Conservation (phyloP, 1,140 invertebrate genomes). For the Neodiprion virginianus region DNA sequence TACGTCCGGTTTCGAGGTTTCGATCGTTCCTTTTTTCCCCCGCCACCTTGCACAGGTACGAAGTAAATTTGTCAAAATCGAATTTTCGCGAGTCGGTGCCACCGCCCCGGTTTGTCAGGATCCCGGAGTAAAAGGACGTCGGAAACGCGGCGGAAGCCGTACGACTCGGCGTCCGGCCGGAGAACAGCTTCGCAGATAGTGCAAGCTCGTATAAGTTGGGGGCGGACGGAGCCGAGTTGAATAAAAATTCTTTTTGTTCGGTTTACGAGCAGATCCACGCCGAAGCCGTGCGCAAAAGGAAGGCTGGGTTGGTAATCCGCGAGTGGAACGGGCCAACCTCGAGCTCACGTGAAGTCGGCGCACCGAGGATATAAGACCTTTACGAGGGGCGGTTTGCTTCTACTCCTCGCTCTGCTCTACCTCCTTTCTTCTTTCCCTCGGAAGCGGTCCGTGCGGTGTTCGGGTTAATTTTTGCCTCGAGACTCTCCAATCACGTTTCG, state of each 20-base stretch:
- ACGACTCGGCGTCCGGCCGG: not conserved
- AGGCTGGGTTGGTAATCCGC: not conserved
- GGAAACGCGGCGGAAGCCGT: too few species aligned
- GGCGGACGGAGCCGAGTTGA: not conserved
- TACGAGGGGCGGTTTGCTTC: not conserved
- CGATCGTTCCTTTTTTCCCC: not conserved
- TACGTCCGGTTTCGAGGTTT: not conserved
- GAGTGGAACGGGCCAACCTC: not conserved
- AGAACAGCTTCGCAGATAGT: not conserved
- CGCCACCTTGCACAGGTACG: too few species aligned
- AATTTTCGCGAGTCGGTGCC: too few species aligned
- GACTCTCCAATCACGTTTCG: conserved; percentile 4
- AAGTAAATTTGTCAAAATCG: too few species aligned
- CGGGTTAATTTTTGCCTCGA: not conserved
- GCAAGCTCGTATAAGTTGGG: not conserved
- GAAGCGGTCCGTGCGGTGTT: not conserved
- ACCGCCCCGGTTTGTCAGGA: too few species aligned
- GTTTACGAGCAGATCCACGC: not conserved
- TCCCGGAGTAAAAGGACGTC: too few species aligned
- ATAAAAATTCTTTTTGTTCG: not conserved
- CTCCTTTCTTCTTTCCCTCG: not conserved
- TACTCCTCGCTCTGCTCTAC: not conserved
- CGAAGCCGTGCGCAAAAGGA: not conserved
- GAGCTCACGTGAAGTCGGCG: not conserved
- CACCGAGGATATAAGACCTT: not conserved